Conservation (phyloP, 2,888 invertebrate species). For the Anaspis maculata region DNA sequence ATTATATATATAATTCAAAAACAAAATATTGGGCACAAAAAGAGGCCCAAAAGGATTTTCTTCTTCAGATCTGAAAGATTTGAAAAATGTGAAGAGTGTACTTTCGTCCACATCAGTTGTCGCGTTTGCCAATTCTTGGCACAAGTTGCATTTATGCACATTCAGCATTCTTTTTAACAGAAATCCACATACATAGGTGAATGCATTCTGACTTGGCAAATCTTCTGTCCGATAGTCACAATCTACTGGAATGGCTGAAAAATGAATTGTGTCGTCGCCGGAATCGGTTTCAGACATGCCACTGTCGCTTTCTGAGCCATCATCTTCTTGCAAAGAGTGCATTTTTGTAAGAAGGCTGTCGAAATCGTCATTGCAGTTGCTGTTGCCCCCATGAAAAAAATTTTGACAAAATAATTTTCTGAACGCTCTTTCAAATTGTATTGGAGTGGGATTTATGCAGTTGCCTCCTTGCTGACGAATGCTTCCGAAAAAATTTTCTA, state of each 20-base stretch:
- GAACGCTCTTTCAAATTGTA: constrained; percentile 17
- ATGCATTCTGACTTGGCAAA: background rate
- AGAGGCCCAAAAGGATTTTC: background rate
- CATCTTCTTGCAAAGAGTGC: background rate
- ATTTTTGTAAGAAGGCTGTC: background rate
- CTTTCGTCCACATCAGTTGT: background rate
- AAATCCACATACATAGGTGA: background rate
- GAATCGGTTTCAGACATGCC: too few species aligned
- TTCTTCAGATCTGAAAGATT: background rate
- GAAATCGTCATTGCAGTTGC: constrained; percentile 39
- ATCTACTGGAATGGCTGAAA: background rate
- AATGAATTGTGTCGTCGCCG: too few species aligned
- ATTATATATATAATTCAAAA: background rate
- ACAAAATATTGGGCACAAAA: background rate
- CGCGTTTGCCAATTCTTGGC: background rate
- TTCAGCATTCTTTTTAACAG: constrained; percentile 6
- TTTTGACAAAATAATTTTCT: constrained; percentile 17
- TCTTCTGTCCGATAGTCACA: background rate
- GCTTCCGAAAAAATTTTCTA: constrained; percentile 22
- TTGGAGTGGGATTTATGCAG: constrained; percentile 18
- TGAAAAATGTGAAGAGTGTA: background rate
- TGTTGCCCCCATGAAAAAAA: constrained; percentile 36
- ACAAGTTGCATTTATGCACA: background rate
- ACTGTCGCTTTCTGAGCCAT: too few species aligned
- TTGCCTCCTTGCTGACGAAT: constrained; percentile 18